Evolutionary conservation across 2,113 vertebrate species (phyloP), one percentile per base, ranked within the genome.

Genomic region (Zeus faber): DNA sequence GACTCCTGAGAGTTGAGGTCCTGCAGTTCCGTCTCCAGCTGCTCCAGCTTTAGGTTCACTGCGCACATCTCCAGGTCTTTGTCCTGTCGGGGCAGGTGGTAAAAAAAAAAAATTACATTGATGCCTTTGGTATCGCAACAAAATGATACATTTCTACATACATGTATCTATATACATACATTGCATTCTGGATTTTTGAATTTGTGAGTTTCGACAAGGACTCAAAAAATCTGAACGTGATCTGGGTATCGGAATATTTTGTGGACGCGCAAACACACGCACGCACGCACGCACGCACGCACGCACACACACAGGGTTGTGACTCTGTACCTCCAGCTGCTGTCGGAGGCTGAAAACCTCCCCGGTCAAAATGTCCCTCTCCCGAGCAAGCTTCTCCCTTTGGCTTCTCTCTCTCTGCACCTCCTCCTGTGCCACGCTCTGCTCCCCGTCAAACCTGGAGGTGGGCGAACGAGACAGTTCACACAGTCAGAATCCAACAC

Each of bases 1-100:
- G 93, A 93, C 79, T 98, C 96, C 84, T 98, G 96, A 26, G 91
- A 96, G 74, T 95, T 95, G 53, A 98, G 89, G 76, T 98, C 96
- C 78, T 93, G 93, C 72, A 99, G 89, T 82, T 99, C 96, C 0
- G 90, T 92, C 51, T 98, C 96, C 82, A 98, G 86, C 0, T 91
- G 89, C 24, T 96, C 93, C 0, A 89, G 79, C 80, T 96, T 98
- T 79, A 97, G 88, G 0, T 91, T 92, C 63, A 93, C 79, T 16
- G 90, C 90, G 0, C 84, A 71, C 9, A 96, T 88, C 76, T 96
- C 93, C 3, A 92, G 84, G 74, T 98, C 95, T 66, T 94, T 98
- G 67, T 98, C 96, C 95, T 99, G 81, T 18, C 52, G 33, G 39
- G n/a, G n/a, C n/a, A n/a, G n/a, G n/a, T n/a, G n/a, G n/a, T n/a